Base-by-base conservation (phyloP, 2,797 vertebrate species). In the Phataginus tricuspis region DNA sequence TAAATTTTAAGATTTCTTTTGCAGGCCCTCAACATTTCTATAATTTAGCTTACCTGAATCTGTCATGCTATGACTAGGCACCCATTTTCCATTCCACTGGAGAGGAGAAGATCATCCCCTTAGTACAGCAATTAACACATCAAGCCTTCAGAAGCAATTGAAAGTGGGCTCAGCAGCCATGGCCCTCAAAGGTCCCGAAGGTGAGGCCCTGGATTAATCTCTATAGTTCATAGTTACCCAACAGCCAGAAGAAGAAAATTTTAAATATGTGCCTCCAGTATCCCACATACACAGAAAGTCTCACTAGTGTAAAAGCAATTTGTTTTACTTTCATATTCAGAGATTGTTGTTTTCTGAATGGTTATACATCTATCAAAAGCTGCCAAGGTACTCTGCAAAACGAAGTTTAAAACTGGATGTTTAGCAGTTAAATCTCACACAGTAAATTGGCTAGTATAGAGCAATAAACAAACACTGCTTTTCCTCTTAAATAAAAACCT, bases 401-500 rank as follows among this genome's bases (percentile, higher is more conserved):
- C 49, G 18, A 93, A 93, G 12, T 92, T 86, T 86, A 80, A 89
- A 95, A 79, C 5, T 34, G 34, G 12, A 29, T 53, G 34, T 29
- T 86, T 91, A 75, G 61, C 78, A 96, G 94, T 95, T 71, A 72
- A 94, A 85, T 91, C 78, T 90, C 79, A 71, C 61, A 82, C 77
- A 59, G 42, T 75, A 86, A 83, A 69, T 7, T 86, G 91, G 31
- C 59, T 86, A 66, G 45, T 18, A 49, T 74, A 79, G 18, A n/a
- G 14, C 31, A 91, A 85, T 77, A 91, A 18, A 69, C 27, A 91
- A 89, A 71, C 34, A 27, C 25, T 90, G 51, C 14, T 68, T 89
- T 93, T 86, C 82, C 63, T 72, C 83, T 97, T 97, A 97, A 96
- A 90, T 93, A 80, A 97, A 98, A 97, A 95, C 85, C 94, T 94